Evolutionary conservation across 2,888 invertebrate genomes (phyloP).

Genomic region (Pristionchus entomophagus): DNA sequence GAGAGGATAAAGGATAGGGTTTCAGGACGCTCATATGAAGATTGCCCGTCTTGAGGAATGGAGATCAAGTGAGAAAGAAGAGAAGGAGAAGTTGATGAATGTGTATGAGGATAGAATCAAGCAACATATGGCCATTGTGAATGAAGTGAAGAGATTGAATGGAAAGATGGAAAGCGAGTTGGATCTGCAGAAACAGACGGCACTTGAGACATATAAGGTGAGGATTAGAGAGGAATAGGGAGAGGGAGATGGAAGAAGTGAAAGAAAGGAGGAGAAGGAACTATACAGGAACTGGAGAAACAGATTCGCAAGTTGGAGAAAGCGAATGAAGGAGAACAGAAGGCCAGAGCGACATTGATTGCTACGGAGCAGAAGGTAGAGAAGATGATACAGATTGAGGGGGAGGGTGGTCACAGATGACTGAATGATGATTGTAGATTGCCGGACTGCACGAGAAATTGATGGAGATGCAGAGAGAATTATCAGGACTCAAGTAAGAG

Average conservation of each 20-base stretch:
- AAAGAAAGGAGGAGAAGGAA: not conserved
- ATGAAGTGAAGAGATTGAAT: conserved; percentile 51
- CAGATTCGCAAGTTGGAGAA: not conserved
- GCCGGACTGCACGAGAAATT: not conserved
- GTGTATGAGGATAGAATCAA: conserved; percentile 46
- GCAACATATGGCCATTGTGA: not conserved
- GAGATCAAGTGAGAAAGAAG: conserved; percentile 37
- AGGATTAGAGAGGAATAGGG: not conserved
- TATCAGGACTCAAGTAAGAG: not conserved
- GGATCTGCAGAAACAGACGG: conserved; percentile 62
- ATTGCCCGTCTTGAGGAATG: conserved; percentile 28
- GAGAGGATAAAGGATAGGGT: not conserved
- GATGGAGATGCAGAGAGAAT: conserved; percentile 26
- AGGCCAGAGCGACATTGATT: not conserved
- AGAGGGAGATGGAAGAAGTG: not conserved
- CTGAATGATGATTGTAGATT: not conserved
- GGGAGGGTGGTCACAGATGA: not conserved
- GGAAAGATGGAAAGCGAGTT: conserved; percentile 59
- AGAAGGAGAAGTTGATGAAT: conserved; percentile 13
- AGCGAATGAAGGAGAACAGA: conserved; percentile 20
- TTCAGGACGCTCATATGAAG: conserved; percentile 4
- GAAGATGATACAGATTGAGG: not conserved
- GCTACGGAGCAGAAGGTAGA: not conserved
- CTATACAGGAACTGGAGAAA: conserved; percentile 48
- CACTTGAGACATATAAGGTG: conserved; percentile 44